Conservation (phyloP, 2,113 vertebrate species). For the Phalacrocorax pelagicus region DNA sequence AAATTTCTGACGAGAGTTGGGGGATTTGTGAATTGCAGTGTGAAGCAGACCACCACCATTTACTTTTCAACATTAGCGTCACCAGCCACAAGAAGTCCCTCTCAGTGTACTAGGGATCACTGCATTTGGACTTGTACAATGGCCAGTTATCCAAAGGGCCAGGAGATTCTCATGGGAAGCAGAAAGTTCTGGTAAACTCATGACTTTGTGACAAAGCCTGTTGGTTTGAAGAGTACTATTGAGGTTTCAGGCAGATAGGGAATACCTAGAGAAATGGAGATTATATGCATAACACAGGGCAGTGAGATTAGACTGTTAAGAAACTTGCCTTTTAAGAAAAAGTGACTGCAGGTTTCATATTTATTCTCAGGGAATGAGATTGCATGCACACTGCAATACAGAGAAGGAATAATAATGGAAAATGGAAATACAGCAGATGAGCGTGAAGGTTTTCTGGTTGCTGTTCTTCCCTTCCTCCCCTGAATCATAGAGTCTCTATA, state of each 20-base stretch:
- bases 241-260: neutral
- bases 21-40: neutral
- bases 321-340: slow-evolving; percentile 1
- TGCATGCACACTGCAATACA: neutral
- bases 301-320: neutral
- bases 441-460: neutral
- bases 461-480: neutral
- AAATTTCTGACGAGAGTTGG: neutral
- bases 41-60: neutral
- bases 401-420: slow-evolving; percentile 16
- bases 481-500: neutral
- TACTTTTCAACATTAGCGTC: neutral
- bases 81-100: neutral
- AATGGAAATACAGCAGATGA: slow-evolving; percentile 23
- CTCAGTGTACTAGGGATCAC: rapidly evolving
- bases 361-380: neutral
- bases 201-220: neutral
- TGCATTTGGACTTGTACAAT: neutral
- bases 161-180: neutral
- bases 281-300: neutral
- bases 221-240: neutral
- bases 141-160: neutral
- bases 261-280: neutral
- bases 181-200: neutral
- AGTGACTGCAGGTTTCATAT: neutral